Conservation (phyloP, 2,797 vertebrate genomes). For the Sparus aurata region DNA sequence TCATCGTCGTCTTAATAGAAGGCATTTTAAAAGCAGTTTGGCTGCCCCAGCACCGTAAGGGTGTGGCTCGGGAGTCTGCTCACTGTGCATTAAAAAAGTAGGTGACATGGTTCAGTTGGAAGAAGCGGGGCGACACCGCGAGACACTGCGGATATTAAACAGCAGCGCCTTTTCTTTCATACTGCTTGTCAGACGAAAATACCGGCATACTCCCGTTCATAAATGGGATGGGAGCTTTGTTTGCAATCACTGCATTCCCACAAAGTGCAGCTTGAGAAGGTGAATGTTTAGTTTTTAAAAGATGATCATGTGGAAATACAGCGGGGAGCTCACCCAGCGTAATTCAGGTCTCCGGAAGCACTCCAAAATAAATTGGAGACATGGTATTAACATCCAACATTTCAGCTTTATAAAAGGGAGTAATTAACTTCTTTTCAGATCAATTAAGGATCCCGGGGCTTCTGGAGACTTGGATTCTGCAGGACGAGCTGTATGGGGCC, state of each 20-base stretch:
- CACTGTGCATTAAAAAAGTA: constrained; percentile 16
- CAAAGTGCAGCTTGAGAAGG: not conserved
- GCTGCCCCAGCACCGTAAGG: constrained; percentile 25
- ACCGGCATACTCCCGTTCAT: constrained; percentile 3
- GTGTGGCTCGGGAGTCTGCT: constrained; percentile 29
- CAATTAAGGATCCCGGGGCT: too few relatives aligned
- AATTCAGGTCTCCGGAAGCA: too few relatives aligned
- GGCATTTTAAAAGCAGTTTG: constrained; percentile 31
- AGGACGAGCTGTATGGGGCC: too few relatives aligned
- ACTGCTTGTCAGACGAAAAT: not conserved
- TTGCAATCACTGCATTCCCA: not conserved
- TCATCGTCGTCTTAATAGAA: constrained; percentile 45
- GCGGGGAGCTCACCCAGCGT: not conserved
- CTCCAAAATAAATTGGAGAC: too few relatives aligned
- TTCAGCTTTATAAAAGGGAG: too few relatives aligned
- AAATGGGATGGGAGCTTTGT: not conserved
- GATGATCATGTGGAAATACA: constrained; percentile 13
- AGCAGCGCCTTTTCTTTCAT: constrained; percentile 15
- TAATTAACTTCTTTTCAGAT: too few relatives aligned
- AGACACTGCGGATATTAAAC: constrained; percentile 34
- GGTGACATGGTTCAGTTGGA: constrained; percentile 31
- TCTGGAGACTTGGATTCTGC: too few relatives aligned
- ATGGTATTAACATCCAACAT: too few relatives aligned
- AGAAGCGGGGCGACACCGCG: constrained; percentile 6
- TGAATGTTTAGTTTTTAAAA: constrained; percentile 1